Percentiles rank a stretch among this genome's conserved stretches.
phyloP scores from a whole-genome alignment of 2,113 vertebrate species.

The Oncorhynchus keta region DNA sequence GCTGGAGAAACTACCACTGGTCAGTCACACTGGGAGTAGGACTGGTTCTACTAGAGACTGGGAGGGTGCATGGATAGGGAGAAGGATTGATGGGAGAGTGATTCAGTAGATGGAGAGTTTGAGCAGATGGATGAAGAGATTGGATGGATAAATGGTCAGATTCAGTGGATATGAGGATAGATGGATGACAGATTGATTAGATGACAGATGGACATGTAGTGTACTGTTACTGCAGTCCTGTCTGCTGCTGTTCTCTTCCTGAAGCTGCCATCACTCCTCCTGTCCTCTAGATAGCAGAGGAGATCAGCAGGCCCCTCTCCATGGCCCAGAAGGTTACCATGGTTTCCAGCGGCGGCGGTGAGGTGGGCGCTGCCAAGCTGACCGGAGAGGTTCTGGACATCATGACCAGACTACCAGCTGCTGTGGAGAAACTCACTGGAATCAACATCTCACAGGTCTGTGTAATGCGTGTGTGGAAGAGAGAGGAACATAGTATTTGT shows the following conservation, averaged over 20 bases:
- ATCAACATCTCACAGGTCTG: constrained; percentile 70
- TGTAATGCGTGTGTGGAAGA: neutral
- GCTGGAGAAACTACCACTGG: constrained; percentile 88
- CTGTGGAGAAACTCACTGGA: constrained; percentile 86
- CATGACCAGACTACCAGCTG: constrained; percentile 77
- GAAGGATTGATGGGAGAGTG: too few species aligned
- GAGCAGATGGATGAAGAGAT: too few species aligned
- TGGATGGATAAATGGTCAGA: too few species aligned
- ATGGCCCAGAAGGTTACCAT: constrained; percentile 82
- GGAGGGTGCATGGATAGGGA: too few species aligned
- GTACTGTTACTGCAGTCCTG: neutral
- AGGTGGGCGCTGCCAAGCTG: constrained; percentile 85
- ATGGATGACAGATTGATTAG: too few species aligned
- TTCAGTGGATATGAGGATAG: too few species aligned
- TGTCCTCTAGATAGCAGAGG: constrained; percentile 80
- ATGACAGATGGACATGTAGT: neutral
- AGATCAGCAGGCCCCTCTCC: constrained; percentile 84
- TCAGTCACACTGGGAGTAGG: constrained; percentile 47
- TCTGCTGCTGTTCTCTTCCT: neutral
- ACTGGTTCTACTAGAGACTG: too few species aligned
- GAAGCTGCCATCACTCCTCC: neutral
- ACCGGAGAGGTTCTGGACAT: constrained; percentile 88
- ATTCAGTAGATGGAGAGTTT: too few species aligned
- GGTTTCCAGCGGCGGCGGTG: constrained; percentile 82
- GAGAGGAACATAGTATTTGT: too few species aligned